Evolutionary conservation across 2,113 vertebrate species (phyloP).

Genomic region (Panthera leo): DNA sequence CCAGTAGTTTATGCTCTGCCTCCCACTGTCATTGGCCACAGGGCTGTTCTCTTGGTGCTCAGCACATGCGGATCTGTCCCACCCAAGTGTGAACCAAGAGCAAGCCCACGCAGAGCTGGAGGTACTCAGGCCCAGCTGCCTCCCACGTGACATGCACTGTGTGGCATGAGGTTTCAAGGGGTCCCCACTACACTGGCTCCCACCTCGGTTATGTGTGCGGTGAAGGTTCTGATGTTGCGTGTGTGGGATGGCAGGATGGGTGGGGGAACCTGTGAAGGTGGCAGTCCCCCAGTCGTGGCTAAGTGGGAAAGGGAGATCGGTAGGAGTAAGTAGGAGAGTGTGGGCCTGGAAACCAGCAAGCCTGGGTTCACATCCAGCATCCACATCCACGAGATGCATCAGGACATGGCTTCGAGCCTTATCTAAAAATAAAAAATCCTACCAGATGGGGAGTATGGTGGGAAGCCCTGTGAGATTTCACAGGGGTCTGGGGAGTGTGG

Average conservation of each 20-base stretch:
- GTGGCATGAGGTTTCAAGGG: too few species aligned
- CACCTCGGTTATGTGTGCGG: background rate
- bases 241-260: background rate
- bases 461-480: background rate
- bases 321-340: background rate
- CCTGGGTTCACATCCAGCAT: background rate
- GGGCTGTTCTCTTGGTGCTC: background rate
- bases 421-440: background rate
- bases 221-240: background rate
- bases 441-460: background rate
- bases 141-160: rapidly evolving
- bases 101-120: background rate
- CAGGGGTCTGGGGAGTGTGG: background rate
- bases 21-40: background rate
- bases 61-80: background rate
- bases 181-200: background rate
- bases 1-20: background rate
- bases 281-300: background rate
- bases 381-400: too few species aligned
- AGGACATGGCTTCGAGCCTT: background rate
- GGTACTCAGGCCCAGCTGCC: background rate
- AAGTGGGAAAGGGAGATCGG: too few species aligned
- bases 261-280: background rate
- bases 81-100: background rate
- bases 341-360: background rate